Base-by-base conservation (phyloP, 1,140 invertebrate species). In the Monomorium pharaonis region DNA sequence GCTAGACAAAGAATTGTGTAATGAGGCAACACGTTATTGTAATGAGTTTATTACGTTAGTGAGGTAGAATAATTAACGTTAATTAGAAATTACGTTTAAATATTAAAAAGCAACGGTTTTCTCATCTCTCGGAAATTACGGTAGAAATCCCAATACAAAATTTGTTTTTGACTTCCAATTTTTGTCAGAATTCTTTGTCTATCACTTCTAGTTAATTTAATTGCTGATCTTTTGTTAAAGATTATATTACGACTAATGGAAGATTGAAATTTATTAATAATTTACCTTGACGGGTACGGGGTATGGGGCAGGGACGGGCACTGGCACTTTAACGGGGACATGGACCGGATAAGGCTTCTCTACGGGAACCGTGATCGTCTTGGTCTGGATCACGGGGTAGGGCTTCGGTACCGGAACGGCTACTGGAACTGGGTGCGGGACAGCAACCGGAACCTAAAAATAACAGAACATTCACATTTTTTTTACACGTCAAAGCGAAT, bases 261-360 rank as follows among this genome's bases (percentile, higher is more conserved):
- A 74, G 14, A 42, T 74, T 74, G 18, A 6, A 56, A 58, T 74
- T 74, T 42, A 10, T 51, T 21, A 76, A n/a, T 21, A 24, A 86
- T 85, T 90, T 84, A 94, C 94, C 92, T 94, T 93, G 74, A 95
- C 94, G 65, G 94, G 94, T 42, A 95, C 94, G 63, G 94, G 94
- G 91, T 94, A 95, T 33, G 94, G 94, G 6, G 91, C 91, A 51
- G 94, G 94, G 0, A 93, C 91, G 47, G 91, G 91, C 9, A 91
- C 91, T 77, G 94, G 91, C 10, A 95, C 94, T 85, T 93, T 93
- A 47, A 95, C 94, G 37, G 92, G 94, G 56, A 94, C 92, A 24
- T 91, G 33, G 14, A 94, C 93, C 65, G 94, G 94, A 77, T 91
- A 90, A 24, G 94, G 94, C 65, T 91, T 93, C 81, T 95, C 94